A percentile compares a stretch with the other conserved stretches of the same genome.
Evolutionary conservation across 2,797 vertebrate species (phyloP).

Genomic region (Diglossa cyanea): DNA sequence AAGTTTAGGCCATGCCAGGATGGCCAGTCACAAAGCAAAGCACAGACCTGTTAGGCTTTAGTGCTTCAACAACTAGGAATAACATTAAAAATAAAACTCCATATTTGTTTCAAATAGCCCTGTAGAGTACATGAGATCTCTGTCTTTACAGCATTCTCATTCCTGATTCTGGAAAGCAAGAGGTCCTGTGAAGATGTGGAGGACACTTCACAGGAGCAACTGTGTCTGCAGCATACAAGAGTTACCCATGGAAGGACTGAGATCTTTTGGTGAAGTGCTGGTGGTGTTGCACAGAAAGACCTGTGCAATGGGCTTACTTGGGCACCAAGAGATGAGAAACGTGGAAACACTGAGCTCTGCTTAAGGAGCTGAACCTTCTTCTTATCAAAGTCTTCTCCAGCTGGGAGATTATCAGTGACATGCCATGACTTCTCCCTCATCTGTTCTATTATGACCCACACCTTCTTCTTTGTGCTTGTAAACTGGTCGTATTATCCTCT

Average conservation of each 20-base stretch:
- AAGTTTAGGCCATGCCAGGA: not conserved
- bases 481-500: not conserved
- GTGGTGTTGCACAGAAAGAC: not conserved
- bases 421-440: not conserved
- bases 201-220: not conserved
- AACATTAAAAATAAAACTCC: not conserved
- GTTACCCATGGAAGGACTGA: not conserved
- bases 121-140: not conserved
- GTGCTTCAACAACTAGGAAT: not conserved
- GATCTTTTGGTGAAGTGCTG: not conserved
- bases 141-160: not conserved
- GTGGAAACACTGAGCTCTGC: not conserved
- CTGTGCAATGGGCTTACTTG: not conserved
- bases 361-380: not conserved
- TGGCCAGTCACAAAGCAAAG: fast-evolving
- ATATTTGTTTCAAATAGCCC: not conserved
- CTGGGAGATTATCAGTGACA: not conserved
- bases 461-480: not conserved
- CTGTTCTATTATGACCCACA: not conserved
- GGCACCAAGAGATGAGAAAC: fast-evolving
- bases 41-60: not conserved
- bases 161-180: not conserved
- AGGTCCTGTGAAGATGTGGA: not conserved
- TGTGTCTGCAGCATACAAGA: not conserved
- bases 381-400: not conserved